Base-by-base conservation (phyloP, 2,797 vertebrate species). In the Dipus sagitta region DNA sequence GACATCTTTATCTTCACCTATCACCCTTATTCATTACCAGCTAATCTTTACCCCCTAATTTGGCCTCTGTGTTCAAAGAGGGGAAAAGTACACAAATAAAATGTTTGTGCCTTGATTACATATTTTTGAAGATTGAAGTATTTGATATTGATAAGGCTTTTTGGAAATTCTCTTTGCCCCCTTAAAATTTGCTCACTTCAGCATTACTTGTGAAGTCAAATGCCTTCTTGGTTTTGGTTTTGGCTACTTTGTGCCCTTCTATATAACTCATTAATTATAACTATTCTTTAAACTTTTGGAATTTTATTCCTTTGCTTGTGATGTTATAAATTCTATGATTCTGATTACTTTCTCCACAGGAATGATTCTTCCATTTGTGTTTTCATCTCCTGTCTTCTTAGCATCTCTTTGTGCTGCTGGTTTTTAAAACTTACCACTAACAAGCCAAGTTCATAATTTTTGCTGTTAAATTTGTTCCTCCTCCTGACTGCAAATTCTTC, bases 361-460 rank as follows among this genome's bases (percentile, higher is more conserved):
- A 87, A 72, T 72, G 54, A 81, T 52, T 79, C 34, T 88, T 79
- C 42, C 13, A 64, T 72, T 89, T 90, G 88, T 85, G 88, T 89
- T 95, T 77, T 82, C 78, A 68, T 68, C 34, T 79, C 54, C 58
- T 79, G 89, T 80, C 84, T 82, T 72, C 60, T 92, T 71, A 71
- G 52, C 64, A 68, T 78, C 84, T 91, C 77, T 91, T 34, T 76
- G 2, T 65, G 60, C 67, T 90, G 30, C 68, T 92, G 64, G 21
- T 90, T 95, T 70, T 94, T 83, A 47, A 94, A 94, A 86, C 62
- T 91, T 94, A 87, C 86, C n/a, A 86, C 58, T 72, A 83, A 2
- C 64, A 84, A 93, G 79, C 24, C n/a, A 85, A 86, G 18, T 85
- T 88, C 28, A 91, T 82, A 3, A 38, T 42, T 94, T 92, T 88